Evolutionary conservation across 2,888 invertebrate species (phyloP).

Genomic region (Tetranychus piercei): DNA sequence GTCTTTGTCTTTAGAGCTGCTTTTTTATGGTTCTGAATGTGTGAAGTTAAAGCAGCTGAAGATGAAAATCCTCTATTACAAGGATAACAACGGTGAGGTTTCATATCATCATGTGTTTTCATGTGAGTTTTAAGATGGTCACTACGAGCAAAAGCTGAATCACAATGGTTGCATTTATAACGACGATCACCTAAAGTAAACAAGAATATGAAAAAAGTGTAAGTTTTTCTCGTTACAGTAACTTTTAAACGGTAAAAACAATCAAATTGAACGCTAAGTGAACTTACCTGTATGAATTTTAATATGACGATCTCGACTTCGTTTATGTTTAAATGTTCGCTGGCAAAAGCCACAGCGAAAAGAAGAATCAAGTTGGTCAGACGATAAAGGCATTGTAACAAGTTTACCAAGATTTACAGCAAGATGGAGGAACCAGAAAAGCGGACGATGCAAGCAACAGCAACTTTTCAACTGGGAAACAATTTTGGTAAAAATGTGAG

Average conservation of each 20-base stretch:
- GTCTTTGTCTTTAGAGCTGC: neutral
- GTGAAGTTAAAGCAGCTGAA: conserved; percentile 70
- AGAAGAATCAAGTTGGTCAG: neutral
- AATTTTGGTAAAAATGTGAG: no score
- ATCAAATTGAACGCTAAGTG: neutral
- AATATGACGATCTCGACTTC: conserved; percentile 77
- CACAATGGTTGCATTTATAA: conserved; percentile 74
- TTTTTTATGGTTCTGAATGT: conserved; percentile 46
- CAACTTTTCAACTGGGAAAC: no score
- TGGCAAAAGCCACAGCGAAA: conserved; percentile 62
- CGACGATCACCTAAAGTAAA: conserved; percentile 47
- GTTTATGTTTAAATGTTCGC: conserved; percentile 78
- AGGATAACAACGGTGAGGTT: conserved; percentile 74
- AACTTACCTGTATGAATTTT: conserved; percentile 57
- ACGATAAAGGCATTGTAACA: no score
- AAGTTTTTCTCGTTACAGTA: neutral
- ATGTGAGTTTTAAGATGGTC: conserved; percentile 86
- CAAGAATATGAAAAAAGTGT: neutral
- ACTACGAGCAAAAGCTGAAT: conserved; percentile 76
- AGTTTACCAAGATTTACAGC: no score
- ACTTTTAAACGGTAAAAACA: neutral
- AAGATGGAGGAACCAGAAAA: no score
- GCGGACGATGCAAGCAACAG: no score
- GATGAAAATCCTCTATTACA: conserved; percentile 77
- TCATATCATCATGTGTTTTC: conserved; percentile 83